Percentiles rank a stretch among this genome's conserved stretches.
Evolutionary conservation across 2,113 vertebrate species (phyloP).

Genomic region (Zonotrichia leucophrys): DNA sequence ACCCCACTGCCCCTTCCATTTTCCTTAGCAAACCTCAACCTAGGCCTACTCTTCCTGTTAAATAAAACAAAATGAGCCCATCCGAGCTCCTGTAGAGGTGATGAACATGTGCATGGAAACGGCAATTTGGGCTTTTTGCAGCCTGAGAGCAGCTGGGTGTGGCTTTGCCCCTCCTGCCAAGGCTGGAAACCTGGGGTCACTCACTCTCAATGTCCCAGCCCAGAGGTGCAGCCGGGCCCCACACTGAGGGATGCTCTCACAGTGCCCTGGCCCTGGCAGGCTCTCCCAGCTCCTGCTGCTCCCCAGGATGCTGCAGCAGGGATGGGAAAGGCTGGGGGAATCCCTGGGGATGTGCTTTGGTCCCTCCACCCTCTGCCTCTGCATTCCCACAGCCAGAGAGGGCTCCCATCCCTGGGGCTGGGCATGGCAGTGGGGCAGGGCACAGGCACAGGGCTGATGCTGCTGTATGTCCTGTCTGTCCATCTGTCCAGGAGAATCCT

Average conservation of each 20-base stretch:
- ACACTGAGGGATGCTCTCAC: neutral
- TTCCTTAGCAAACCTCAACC: too few species aligned
- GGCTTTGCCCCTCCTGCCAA: neutral
- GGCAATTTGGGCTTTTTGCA: fast-evolving
- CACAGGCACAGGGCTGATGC: neutral
- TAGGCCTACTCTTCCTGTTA: too few species aligned
- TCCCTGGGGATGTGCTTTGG: fast-evolving
- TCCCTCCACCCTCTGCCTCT: neutral
- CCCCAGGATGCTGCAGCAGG: neutral
- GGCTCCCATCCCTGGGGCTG: neutral
- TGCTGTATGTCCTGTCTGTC: neutral
- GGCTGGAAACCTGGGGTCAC: neutral
- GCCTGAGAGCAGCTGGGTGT: neutral
- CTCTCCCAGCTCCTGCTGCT: neutral
- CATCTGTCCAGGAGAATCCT: neutral
- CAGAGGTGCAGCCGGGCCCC: neutral
- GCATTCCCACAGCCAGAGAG: neutral
- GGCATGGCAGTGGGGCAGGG: neutral
- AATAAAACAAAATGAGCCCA: too few species aligned
- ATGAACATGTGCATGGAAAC: fast-evolving
- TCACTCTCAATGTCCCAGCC: neutral
- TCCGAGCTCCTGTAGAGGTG: neutral
- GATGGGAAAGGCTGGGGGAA: neutral
- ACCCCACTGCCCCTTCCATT: too few species aligned
- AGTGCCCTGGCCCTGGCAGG: neutral